phyloP scores from a whole-genome alignment of 1,140 invertebrate species.

The Saccostrea echinata region DNA sequence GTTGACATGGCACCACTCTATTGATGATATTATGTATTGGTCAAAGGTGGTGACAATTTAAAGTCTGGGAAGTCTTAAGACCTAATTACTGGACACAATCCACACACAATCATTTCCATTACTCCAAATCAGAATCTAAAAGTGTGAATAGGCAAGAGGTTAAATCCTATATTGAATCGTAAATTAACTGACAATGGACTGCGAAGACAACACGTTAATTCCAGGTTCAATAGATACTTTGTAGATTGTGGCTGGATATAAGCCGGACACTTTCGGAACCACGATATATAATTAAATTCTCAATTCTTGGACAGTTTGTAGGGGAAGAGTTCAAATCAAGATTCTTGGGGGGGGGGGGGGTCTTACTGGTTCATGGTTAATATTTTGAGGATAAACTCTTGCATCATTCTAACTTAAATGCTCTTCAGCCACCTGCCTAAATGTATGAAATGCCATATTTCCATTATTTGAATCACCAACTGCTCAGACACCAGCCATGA shows the following conservation, averaged over 20 bases:
- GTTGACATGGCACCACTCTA: background rate
- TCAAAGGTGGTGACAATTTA: background rate
- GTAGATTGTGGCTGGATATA: background rate
- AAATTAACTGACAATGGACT: slow-evolving; percentile 8
- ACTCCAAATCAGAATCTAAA: background rate
- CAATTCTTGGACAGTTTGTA: background rate
- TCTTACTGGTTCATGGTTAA: background rate
- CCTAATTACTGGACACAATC: background rate
- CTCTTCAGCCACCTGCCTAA: too few relatives aligned
- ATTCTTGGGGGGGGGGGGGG: background rate
- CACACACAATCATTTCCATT: slow-evolving; percentile 6
- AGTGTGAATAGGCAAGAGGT: slow-evolving; percentile 4
- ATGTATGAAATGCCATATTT: too few relatives aligned
- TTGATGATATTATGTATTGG: background rate
- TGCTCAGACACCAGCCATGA: too few relatives aligned
- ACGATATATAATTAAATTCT: background rate
- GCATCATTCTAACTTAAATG: background rate
- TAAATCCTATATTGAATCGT: slow-evolving; percentile 12
- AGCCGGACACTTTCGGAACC: background rate
- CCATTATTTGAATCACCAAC: too few relatives aligned
- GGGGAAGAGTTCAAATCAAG: background rate
- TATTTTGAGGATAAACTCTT: background rate
- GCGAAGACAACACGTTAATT: background rate
- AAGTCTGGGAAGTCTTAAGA: background rate
- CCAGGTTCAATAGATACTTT: background rate